Base-by-base conservation (phyloP, 2,113 vertebrate species). In the Clarias magur region DNA sequence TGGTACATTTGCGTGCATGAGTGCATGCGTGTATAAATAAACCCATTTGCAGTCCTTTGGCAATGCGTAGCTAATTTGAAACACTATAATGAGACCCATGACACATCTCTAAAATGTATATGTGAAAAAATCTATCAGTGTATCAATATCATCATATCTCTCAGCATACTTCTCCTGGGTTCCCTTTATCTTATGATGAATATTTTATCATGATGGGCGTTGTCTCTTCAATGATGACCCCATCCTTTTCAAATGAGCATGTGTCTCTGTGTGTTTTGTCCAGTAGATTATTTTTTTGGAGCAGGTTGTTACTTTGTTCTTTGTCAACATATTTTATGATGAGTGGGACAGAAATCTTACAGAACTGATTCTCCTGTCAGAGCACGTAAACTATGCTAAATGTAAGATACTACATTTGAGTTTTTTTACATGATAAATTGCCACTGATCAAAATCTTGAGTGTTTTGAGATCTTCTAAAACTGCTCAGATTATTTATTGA, bases 1-100 rank as follows among this genome's bases (percentile, higher is more conserved):
- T 92, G 76, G 97, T 98, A 91, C 93, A 90, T 92, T 62, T 75
- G 82, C 67, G 63, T 57, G 53, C 12, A 42, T 63, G 42, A 34
- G 62, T 79, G n/a, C 23, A 78, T 76, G 57, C 48, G 70, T 48
- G 48, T 53, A 38, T 38, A 38, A 38, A 21, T 82, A 27, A 10
- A 21, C 21, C n/a, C 42, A 42, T 42, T 42, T 42, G 4, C 42
- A 42, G 4, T 42, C 42, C 42, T 42, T 42, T 42, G 42, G 0
- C 11, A 23, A 11, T 67, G 62, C 10, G 23, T 42, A 70, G 30
- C 30, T 30, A 30, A 30, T 67, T 67, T 4, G 23, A 25, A 8
- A 67, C 63, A 67, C 16, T n/a, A 38, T 38, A 38, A 1, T 38
- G 34, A 38, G 34, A 38, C 34, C 34, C 3, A 38, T 38, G 34